phyloP scores from a whole-genome alignment of 2,888 invertebrate genomes.

The Parasteatoda lunata region DNA sequence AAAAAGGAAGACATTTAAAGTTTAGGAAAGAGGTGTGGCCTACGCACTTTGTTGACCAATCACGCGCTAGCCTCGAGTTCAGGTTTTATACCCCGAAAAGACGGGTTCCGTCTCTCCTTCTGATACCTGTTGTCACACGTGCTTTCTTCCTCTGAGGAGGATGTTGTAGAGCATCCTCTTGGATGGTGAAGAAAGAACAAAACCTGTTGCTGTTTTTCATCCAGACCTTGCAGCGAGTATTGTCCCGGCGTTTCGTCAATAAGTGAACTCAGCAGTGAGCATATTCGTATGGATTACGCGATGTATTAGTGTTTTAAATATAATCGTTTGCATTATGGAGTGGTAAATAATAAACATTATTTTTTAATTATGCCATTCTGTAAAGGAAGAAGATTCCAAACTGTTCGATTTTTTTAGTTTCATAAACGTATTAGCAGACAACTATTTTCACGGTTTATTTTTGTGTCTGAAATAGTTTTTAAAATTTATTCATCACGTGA shows the following conservation, averaged over 20 bases:
- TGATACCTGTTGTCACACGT: slow-evolving; percentile 59
- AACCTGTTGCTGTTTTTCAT: slow-evolving; percentile 48
- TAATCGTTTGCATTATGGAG: too few species aligned
- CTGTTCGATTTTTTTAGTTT: too few species aligned
- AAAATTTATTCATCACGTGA: too few species aligned
- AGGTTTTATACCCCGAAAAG: slow-evolving; percentile 47
- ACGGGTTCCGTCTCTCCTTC: slow-evolving; percentile 17
- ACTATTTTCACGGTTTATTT: too few species aligned
- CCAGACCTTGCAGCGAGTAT: neutral
- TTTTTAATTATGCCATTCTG: too few species aligned
- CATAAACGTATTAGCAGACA: too few species aligned
- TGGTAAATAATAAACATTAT: too few species aligned
- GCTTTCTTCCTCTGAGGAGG: slow-evolving; percentile 25
- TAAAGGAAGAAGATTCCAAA: too few species aligned
- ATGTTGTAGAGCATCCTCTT: slow-evolving; percentile 18
- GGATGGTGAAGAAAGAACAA: slow-evolving; percentile 10
- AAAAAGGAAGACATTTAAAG: slow-evolving; percentile 57
- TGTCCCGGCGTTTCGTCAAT: neutral
- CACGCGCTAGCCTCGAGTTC: slow-evolving; percentile 37
- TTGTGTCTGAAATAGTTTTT: too few species aligned
- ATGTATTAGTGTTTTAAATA: too few species aligned
- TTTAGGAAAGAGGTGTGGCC: slow-evolving; percentile 59
- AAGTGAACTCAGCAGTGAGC: neutral
- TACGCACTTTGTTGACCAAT: slow-evolving; percentile 57
- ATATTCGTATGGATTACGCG: too few species aligned